Conservation (phyloP, 2,888 invertebrate genomes). For the Dendrolimus pini region DNA sequence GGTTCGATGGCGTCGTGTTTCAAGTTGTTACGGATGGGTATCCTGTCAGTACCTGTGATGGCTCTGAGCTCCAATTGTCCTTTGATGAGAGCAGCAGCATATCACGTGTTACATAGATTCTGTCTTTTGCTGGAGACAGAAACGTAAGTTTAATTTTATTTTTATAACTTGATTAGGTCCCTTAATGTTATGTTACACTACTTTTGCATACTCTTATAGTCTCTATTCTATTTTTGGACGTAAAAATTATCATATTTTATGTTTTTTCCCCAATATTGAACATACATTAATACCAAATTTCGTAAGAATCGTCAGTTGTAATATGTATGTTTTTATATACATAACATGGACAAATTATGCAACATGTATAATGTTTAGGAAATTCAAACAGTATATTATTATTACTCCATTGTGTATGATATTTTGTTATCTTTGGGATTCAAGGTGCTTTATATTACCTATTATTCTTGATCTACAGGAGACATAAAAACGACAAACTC, state of each 20-base stretch:
- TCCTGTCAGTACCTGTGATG: constrained; percentile 82
- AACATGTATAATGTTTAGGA: too few species aligned
- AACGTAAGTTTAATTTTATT: constrained; percentile 57
- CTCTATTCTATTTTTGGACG: too few species aligned
- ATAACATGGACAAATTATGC: too few species aligned
- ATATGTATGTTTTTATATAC: constrained; percentile 3
- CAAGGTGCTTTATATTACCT: neutral
- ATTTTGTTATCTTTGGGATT: too few species aligned
- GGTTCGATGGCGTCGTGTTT: constrained; percentile 85
- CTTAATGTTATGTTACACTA: neutral
- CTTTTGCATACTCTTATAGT: too few species aligned
- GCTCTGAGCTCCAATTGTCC: constrained; percentile 82
- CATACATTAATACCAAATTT: too few species aligned
- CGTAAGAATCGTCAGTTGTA: neutral
- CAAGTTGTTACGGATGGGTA: constrained; percentile 81
- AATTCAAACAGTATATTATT: too few species aligned
- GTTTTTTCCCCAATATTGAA: too few species aligned
- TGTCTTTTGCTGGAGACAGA: constrained; percentile 84
- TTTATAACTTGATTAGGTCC: constrained; percentile 1
- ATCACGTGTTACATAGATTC: constrained; percentile 84
- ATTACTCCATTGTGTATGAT: too few species aligned
- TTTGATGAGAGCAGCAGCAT: constrained; percentile 83
- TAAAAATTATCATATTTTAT: too few species aligned
- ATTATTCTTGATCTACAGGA: constrained; percentile 34
- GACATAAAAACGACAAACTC: constrained; percentile 79